Percentiles rank a stretch among this genome's conserved stretches.
Conservation (phyloP, 2,888 invertebrate genomes). For the Octodonta nipae region DNA sequence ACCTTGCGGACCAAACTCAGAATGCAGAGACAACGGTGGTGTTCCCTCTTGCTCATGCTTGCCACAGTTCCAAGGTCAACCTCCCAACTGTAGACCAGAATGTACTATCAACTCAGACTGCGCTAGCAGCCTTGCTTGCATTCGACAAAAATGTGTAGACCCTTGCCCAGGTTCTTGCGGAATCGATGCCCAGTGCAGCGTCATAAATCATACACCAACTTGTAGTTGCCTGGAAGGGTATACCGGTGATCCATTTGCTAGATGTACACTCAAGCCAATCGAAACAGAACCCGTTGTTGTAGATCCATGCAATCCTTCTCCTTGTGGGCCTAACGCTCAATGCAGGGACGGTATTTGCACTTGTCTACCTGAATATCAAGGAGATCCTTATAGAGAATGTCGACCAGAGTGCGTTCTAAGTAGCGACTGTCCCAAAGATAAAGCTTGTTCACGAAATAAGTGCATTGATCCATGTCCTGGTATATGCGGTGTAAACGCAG, state of each 20-base stretch:
- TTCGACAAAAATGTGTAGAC: slow-evolving; percentile 59
- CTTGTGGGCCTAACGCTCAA: slow-evolving; percentile 50
- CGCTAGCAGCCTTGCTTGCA: slow-evolving; percentile 56
- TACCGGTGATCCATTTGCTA: slow-evolving; percentile 64
- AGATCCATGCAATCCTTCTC: slow-evolving; percentile 50
- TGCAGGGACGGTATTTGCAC: slow-evolving; percentile 55
- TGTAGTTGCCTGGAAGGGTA: slow-evolving; percentile 61
- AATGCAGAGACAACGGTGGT: slow-evolving; percentile 56
- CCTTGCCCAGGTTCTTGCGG: slow-evolving; percentile 72
- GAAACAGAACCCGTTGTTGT: slow-evolving; percentile 11
- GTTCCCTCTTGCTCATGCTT: slow-evolving; percentile 62
- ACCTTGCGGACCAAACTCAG: slow-evolving; percentile 66
- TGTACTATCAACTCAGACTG: slow-evolving; percentile 67
- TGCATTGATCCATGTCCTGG: slow-evolving; percentile 61
- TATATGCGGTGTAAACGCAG: slow-evolving; percentile 61
- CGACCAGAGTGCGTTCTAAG: slow-evolving; percentile 63
- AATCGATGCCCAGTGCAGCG: slow-evolving; percentile 55
- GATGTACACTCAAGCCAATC: slow-evolving; percentile 45
- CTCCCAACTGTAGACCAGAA: slow-evolving; percentile 68
- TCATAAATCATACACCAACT: slow-evolving; percentile 61
- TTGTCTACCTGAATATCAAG: slow-evolving; percentile 54
- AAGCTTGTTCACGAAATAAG: slow-evolving; percentile 55
- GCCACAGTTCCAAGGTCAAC: slow-evolving; percentile 55
- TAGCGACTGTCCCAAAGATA: slow-evolving; percentile 55
- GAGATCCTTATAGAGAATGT: slow-evolving; percentile 56